phyloP scores from a whole-genome alignment of 2,888 invertebrate species.

The Polymixis lichenea region DNA sequence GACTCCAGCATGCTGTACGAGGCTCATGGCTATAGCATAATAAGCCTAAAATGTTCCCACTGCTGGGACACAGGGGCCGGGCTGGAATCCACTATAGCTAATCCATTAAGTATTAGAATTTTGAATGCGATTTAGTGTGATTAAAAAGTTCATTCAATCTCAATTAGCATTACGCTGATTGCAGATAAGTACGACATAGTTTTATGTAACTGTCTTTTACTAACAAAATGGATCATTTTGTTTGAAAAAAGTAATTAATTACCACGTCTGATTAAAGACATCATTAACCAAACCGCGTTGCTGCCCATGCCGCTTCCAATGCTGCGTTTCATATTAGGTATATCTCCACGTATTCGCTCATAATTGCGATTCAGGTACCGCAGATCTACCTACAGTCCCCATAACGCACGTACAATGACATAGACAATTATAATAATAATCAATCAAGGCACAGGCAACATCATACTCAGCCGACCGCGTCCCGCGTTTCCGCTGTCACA shows the following conservation, averaged over 20 bases:
- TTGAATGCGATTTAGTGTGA: slow-evolving; percentile 4
- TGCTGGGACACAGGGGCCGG: no score
- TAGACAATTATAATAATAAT: slow-evolving; percentile 63
- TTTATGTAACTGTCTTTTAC: no score
- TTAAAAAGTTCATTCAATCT: slow-evolving; percentile 25
- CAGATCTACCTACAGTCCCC: slow-evolving; percentile 15
- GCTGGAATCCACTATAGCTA: no score
- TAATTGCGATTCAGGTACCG: slow-evolving; percentile 21
- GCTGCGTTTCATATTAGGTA: not conserved
- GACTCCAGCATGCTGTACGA: not conserved
- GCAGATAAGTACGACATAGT: no score
- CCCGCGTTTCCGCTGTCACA: slow-evolving; percentile 75
- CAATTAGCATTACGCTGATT: slow-evolving; percentile 8
- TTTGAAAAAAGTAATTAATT: no score
- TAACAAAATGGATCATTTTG: no score
- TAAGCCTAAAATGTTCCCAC: no score
- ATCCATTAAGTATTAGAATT: not conserved
- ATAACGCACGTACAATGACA: slow-evolving; percentile 47
- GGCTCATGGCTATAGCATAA: not conserved
- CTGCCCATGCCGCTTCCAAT: no score
- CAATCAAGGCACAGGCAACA: slow-evolving; percentile 58
- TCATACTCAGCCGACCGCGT: slow-evolving; percentile 63
- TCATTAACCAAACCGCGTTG: slow-evolving; percentile 7
- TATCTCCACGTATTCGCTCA: slow-evolving; percentile 12
- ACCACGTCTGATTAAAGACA: slow-evolving; percentile 15